Evolutionary conservation across 2,113 vertebrate genomes (phyloP), one percentile per base, ranked within the genome.

Genomic region (Rhipidura dahli): DNA sequence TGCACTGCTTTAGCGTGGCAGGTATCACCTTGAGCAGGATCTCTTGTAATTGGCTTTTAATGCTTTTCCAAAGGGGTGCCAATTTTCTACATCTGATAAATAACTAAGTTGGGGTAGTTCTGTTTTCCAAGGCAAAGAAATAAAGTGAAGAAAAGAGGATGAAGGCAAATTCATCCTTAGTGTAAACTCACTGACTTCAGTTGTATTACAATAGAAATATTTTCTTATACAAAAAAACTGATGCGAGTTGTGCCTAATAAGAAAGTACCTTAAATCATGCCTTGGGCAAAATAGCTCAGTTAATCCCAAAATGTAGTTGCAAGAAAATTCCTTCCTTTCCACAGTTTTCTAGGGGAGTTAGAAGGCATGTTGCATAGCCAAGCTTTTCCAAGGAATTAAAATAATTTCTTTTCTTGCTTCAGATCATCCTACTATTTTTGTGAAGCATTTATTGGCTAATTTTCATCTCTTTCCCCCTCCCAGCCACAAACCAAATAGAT

Each of bases 251-350:
- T 63, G 22, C 71, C 87, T 91, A 91, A 93, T 60, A 96, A 81
- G 40, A 86, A 90, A 77, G 63, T 83, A 85, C 51, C 54, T 96
- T 87, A 93, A 93, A 83, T 83, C 50, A 70, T 73, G 84, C 94
- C 89, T 70, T 31, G 22, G 89, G 94, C 82, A 88, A 93, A 95
- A 94, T 91, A 88, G 42, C 35, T 95, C 11, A 4, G 57, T 77
- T 96, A 96, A 94, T 95, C 84, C 75, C 33, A 54, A 93, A 95
- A 76, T 96, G 65, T 79, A 96, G 77, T 79, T 94, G 78, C 45
- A 94, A 91, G 89, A 96, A 80, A 90, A 95, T 85, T 68, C 70
- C 66, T 96, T 85, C 65, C 72, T 84, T 87, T 87, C 51, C 47
- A 30, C 40, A n/a, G 33, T 75, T 53, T 87, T 93, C 66, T 76